These are phyloP conservation scores for Speoplatyrhinus poulsoni DNA, from an alignment of 2,113 vertebrate species.

Conservation along the genomic window DNA sequence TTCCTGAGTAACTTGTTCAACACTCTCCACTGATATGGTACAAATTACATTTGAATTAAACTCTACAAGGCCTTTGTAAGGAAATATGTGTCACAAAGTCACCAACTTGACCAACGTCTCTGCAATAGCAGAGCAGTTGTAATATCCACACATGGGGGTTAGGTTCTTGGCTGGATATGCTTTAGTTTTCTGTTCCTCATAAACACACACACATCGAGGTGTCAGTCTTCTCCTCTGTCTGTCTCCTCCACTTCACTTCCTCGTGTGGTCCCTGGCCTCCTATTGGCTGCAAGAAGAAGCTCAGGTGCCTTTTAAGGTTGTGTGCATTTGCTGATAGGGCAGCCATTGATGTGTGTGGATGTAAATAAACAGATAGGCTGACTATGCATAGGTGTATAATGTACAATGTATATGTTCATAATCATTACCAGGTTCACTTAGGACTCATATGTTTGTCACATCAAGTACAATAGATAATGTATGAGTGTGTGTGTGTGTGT, in stretches of 20 bases:
- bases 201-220: constrained; percentile 36
- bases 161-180: background rate
- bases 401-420: too few relatives aligned
- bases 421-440: too few relatives aligned
- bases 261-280: constrained; percentile 16
- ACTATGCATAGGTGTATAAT: too few relatives aligned
- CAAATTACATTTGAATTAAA: constrained; percentile 11
- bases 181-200: constrained; percentile 39
- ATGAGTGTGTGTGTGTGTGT: background rate
- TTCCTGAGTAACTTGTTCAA: too few relatives aligned
- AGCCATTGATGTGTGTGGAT: background rate
- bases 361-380: background rate
- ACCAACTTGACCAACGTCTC: constrained; percentile 30
- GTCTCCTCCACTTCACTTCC: constrained; percentile 57
- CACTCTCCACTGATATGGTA: background rate
- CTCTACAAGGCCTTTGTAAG: background rate
- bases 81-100: background rate
- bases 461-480: background rate
- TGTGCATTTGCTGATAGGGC: constrained; percentile 18
- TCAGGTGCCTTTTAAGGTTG: constrained; percentile 63
- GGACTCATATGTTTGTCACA: background rate
- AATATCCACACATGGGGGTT: constrained; percentile 29
- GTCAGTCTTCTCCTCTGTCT: constrained; percentile 47
- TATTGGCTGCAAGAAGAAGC: constrained; percentile 35
- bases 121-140: constrained; percentile 3